Base-by-base conservation (phyloP, 2,888 invertebrate species). In the Nyleta sp. region DNA sequence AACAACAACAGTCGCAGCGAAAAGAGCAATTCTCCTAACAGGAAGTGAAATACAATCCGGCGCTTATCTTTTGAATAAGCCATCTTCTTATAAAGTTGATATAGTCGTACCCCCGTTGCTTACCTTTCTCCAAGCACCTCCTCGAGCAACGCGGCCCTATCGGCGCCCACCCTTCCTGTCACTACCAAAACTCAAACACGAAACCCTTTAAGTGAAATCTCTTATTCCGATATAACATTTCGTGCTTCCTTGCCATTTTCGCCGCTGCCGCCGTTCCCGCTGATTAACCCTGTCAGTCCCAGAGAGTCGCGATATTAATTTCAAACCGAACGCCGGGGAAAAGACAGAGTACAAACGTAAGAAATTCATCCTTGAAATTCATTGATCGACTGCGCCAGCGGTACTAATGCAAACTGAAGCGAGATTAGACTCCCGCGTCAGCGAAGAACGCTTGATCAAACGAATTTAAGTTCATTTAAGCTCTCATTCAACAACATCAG, bases 191-290 rank as follows among this genome's bases (percentile, higher is more conserved):
- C 90, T 90, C 89, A 87, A 89, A 87, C 88, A 86, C 85, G 89
- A 90, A 90, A 90, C 90, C 90, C 90, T 90, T 90, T 90, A 90
- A 90, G 88, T 89, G 88, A 89, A 90, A 90, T 90, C 90, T 90
- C 90, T 90, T 90, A 90, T 90, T 90, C 87, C 86, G 89, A 90
- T 90, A 89, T 86, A 88, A 84, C 83, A 81, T 86, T 86, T 84
- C 86, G 82, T 76, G 80, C 80, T 80, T 81, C 80, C 80, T 81
- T 77, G 76, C 78, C 81, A 82, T 81, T 81, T 83, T 83, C 83
- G 78, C 81, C 72, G 81, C 76, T 78, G 76, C 82, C 73, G 77
- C 80, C 70, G 81, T 78, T 79, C 76, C 80, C 78, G 78, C 86
- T 90, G 90, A 90, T 91, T 91, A 90, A 89, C 87, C 88, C 90